Evolutionary conservation across 2,113 vertebrate species (phyloP).

Genomic region (Phyllostomus discolor): DNA sequence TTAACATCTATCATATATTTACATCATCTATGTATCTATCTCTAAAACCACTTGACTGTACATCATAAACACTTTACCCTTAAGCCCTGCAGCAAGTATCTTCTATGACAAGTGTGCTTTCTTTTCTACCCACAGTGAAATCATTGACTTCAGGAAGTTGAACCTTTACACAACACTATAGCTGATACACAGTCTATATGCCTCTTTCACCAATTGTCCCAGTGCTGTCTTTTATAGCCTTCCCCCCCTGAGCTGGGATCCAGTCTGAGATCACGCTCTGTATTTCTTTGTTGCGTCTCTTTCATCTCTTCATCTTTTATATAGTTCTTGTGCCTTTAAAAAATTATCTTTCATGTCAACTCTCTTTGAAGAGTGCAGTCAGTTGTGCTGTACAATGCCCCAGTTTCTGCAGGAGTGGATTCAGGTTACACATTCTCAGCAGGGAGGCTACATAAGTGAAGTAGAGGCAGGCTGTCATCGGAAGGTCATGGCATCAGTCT

Average conservation of each 20-base stretch:
- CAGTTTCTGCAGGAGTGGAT: not conserved
- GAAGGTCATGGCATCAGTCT: not conserved
- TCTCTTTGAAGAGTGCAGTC: not conserved
- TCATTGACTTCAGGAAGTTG: not conserved
- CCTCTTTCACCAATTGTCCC: rapidly evolving
- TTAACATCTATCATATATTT: not conserved
- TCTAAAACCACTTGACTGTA: not conserved
- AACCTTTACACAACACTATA: not conserved
- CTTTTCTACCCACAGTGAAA: not conserved
- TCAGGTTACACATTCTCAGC: slow-evolving; percentile 6
- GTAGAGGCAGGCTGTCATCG: rapidly evolving
- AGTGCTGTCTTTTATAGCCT: not conserved
- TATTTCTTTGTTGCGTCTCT: not conserved
- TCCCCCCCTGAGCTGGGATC: too few species aligned
- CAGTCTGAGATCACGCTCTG: not conserved
- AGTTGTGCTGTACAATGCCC: not conserved
- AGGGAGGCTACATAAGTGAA: not conserved
- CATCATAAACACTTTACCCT: not conserved
- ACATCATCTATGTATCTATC: not conserved
- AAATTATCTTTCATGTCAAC: not conserved
- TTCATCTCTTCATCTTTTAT: not conserved
- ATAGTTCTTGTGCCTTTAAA: not conserved
- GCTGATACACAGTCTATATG: not conserved
- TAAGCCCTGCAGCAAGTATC: not conserved
- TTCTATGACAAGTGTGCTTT: not conserved